Base-by-base conservation (phyloP, 2,797 vertebrate species). In the Remorina albescens region DNA sequence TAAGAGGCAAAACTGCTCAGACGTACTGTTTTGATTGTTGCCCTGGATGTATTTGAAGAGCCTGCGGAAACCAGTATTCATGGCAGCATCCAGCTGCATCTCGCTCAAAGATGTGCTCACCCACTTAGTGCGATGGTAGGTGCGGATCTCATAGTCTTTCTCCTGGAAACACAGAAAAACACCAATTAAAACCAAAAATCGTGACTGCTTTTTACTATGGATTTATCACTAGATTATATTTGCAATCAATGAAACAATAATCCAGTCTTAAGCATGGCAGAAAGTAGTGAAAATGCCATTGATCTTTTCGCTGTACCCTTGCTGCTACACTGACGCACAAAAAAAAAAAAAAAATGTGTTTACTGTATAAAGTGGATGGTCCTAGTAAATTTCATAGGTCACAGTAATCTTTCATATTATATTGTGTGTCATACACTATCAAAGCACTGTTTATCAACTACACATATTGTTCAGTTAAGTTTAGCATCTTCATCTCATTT, bases 11-110 rank as follows among this genome's bases (percentile, higher is more conserved):
- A 28, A 4, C 1, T 0, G 4, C 18, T 42, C 2, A 53, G 21
- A 84, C 93, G 88, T 79, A 95, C 95, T 93, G 65, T 67, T 90
- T 2, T 89, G 42, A 56, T 95, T 95, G 81, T 79, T 91, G 66
- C 95, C 94, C 61, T 93, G 91, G 30, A 95, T 95, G 86, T 95
- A 95, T 36, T 2, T 92, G 80, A 95, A 95, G 60, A 95, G 94
- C 57, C 81, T 85, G 25, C 63, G 88, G 81, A 95, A 95, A 39
- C 94, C 93, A 0, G 82, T 46, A 3, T 13, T 84, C 2, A 89
- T 11, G 39, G 91, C 87, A 8, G 80, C 11, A 0, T 95, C 93
- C 68, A 74, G 44, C 8, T 94, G 67, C 80, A 76, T 91, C n/a
- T 83, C 91, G 6, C 44, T 90, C 54, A 94, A 19, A 18, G 78